Base-by-base conservation (phyloP, 1,140 invertebrate genomes). In the Drosophila fuyamai region DNA sequence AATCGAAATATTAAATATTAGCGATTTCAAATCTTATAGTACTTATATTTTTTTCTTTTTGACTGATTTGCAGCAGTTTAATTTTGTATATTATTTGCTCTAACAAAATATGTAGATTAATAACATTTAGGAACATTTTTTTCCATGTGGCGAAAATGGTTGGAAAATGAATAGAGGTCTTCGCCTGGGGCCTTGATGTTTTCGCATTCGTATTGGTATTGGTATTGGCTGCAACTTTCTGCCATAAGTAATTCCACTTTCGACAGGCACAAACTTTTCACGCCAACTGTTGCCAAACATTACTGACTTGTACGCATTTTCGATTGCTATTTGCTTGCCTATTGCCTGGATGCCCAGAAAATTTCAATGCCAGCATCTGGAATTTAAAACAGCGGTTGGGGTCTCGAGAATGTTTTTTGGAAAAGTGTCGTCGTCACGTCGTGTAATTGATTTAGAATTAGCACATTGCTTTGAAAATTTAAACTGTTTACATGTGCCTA, bases 371-470 rank as follows among this genome's bases (percentile, higher is more conserved):
- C 67, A 71, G 18, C 50, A 71, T 35, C 63, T 71, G 67, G 23
- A 35, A 14, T 36, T 41, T 41, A 32, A 10, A 7, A 40, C 18
- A 16, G 18, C 6, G 27, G 13, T 9, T 14, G 32, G 12, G 56
- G 40, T 18, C 61, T 47, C 46, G 53, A 32, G 32, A 9, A 62
- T 62, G 58, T 59, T 54, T 53, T 60, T 18, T 16, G 62, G 41
- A 46, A 78, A 79, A 82, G 79, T 79, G 83, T 62, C 79, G 83
- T 41, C 62, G 74, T 79, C 82, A 88, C 76, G 82, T 88, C 76
- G 57, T 88, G 79, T 86, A 86, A 86, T 86, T 86, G 82, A 86
- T 86, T 86, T 86, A 82, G 88, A 86, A 88, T 86, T 86, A 86
- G 82, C 82, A 86, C 83, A 86, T 83, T 76, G 79, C 82, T 79